Evolutionary conservation across 1,140 invertebrate genomes (phyloP).

Genomic region (Medauroidea extradentata): DNA sequence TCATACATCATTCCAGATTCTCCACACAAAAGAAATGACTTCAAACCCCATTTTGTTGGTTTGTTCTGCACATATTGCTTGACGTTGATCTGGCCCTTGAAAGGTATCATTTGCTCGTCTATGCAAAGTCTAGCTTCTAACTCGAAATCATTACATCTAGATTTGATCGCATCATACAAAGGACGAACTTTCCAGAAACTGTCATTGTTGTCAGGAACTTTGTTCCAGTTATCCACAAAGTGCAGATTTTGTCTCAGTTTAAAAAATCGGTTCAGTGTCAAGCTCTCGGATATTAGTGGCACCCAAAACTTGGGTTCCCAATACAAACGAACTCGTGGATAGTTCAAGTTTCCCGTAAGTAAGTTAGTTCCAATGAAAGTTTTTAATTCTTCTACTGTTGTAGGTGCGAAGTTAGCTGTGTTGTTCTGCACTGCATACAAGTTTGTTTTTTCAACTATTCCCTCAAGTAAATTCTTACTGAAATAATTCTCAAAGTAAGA

Average conservation of each 20-base stretch:
- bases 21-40: slow-evolving; percentile 17
- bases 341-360: slow-evolving; percentile 16
- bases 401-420: not conserved
- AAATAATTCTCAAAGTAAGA: slow-evolving; percentile 13
- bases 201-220: not conserved
- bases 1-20: slow-evolving; percentile 5
- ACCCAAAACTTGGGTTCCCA: slow-evolving; percentile 5
- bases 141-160: slow-evolving; percentile 17
- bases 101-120: slow-evolving; percentile 28
- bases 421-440: slow-evolving; percentile 5
- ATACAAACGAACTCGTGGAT: slow-evolving; percentile 19
- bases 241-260: slow-evolving; percentile 13
- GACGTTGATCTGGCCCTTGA: slow-evolving; percentile 15
- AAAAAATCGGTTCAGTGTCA: slow-evolving; percentile 14
- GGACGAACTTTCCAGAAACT: slow-evolving; percentile 23
- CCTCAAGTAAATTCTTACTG: slow-evolving; percentile 6
- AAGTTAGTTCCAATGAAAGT: slow-evolving; percentile 17
- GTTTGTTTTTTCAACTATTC: slow-evolving; percentile 8
- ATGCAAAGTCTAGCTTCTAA: slow-evolving; percentile 17
- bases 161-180: not conserved
- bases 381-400: slow-evolving; percentile 18
- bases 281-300: slow-evolving; percentile 5
- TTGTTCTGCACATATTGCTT: slow-evolving; percentile 11
- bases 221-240: slow-evolving; percentile 16
- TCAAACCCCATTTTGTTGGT: slow-evolving; percentile 14